Evolutionary conservation across 2,888 invertebrate species (phyloP).

Genomic region (Nymphalis polychloros): DNA sequence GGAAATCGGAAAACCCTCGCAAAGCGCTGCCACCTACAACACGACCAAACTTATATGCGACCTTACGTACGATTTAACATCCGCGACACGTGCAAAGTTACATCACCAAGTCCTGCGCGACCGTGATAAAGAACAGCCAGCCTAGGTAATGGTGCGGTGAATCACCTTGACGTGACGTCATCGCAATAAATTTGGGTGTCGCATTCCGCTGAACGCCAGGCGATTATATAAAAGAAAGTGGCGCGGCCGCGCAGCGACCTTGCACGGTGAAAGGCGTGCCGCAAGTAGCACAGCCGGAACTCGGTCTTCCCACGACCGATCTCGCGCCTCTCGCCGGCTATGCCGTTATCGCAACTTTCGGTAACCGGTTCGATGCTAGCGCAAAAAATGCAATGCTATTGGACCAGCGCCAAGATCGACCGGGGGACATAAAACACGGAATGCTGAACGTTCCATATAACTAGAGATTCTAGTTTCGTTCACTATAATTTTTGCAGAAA

Average conservation of each 20-base stretch:
- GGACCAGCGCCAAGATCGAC: conserved; percentile 39
- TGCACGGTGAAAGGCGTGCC: conserved; percentile 77
- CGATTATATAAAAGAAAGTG: conserved; percentile 80
- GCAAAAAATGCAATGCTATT: conserved; percentile 50
- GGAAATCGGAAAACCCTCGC: not conserved
- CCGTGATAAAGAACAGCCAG: conserved; percentile 26
- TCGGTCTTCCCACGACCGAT: conserved; percentile 74
- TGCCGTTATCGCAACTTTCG: conserved; percentile 66
- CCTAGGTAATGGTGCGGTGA: conserved; percentile 53
- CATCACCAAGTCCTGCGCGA: conserved; percentile 30
- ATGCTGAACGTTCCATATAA: conserved; percentile 37
- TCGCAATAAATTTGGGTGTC: conserved; percentile 73
- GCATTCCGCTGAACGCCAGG: conserved; percentile 63
- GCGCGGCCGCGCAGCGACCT: conserved; percentile 78
- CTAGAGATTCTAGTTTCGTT: not conserved
- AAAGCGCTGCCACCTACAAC: not conserved
- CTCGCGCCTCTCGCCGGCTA: conserved; percentile 61
- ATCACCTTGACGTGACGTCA: conserved; percentile 75
- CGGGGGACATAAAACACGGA: conserved; percentile 54
- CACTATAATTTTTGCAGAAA: conserved; percentile 1
- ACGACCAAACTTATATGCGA: not conserved
- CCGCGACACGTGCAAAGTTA: conserved; percentile 26
- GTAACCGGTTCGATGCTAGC: conserved; percentile 63
- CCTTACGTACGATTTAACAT: conserved; percentile 6
- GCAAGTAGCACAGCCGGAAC: conserved; percentile 79